Percentiles rank a stretch among this genome's conserved stretches.
These are phyloP conservation scores for Lacerta viridis DNA, from an alignment of 2,797 vertebrate genomes.

Conservation along the genomic window DNA sequence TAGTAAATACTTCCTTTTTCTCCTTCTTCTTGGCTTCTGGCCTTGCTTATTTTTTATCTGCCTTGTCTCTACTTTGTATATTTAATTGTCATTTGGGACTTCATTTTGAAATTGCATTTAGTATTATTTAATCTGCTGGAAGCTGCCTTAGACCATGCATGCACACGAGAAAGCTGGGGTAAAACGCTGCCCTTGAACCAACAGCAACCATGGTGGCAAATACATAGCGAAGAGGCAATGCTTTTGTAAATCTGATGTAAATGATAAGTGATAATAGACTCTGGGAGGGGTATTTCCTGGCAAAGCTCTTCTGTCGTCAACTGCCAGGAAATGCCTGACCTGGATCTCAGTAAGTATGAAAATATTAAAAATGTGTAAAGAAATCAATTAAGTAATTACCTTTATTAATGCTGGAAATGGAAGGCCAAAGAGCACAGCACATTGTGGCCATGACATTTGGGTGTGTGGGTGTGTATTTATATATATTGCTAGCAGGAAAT, in stretches of 20 bases:
- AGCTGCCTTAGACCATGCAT: background rate
- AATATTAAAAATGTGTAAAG: slow-evolving; percentile 42
- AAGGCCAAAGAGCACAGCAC: background rate
- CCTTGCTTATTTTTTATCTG: too few relatives aligned
- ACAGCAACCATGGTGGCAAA: too few relatives aligned
- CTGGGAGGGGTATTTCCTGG: slow-evolving; percentile 33
- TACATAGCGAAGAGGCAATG: too few relatives aligned
- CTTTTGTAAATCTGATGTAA: too few relatives aligned
- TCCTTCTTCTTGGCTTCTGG: too few relatives aligned
- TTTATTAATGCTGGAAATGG: slow-evolving; percentile 32
- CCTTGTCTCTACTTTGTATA: too few relatives aligned
- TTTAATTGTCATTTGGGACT: too few relatives aligned
- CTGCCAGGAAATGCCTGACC: slow-evolving; percentile 34
- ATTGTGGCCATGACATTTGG: background rate
- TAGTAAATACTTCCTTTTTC: too few relatives aligned
- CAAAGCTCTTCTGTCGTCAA: slow-evolving; percentile 25
- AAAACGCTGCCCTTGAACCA: too few relatives aligned
- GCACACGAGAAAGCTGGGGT: too few relatives aligned
- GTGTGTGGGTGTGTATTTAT: background rate
- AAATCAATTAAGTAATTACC: slow-evolving; percentile 32
- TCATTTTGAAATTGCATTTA: too few relatives aligned
- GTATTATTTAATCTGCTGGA: background rate
- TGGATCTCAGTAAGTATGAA: background rate
- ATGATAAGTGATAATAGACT: background rate
- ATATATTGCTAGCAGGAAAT: slow-evolving; percentile 18